A percentile compares a stretch with the other conserved stretches of the same genome.
These are phyloP conservation scores for Zaprionus kolodkinae DNA, from an alignment of 1,140 invertebrate genomes.

Conservation along the genomic window DNA sequence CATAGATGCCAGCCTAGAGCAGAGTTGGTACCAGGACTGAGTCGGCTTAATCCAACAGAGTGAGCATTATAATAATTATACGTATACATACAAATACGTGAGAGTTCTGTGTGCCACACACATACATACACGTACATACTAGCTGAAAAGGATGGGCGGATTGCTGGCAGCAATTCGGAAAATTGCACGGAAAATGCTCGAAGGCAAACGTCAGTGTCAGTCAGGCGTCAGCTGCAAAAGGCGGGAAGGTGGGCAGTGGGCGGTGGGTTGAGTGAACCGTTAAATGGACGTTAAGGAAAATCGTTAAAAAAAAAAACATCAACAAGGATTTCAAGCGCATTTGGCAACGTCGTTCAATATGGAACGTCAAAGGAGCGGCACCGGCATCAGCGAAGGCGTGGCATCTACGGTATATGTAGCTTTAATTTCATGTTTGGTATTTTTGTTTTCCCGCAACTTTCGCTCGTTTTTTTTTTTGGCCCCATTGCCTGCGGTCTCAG, in stretches of 20 bases:
- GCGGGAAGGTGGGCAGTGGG: neutral
- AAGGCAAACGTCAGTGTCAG: constrained; percentile 39
- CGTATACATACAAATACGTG: constrained; percentile 27
- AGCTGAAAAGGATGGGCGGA: constrained; percentile 1
- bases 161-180: constrained; percentile 32
- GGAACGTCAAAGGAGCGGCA: neutral
- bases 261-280: constrained; percentile 33
- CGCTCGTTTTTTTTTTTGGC: constrained; percentile 6
- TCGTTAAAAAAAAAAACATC: constrained; percentile 58
- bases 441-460: constrained; percentile 23
- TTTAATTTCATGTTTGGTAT: constrained; percentile 26
- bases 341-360: neutral
- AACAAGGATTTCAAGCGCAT: constrained; percentile 50
- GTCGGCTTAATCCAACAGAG: constrained; percentile 56
- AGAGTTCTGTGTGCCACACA: neutral
- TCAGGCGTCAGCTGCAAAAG: constrained; percentile 17
- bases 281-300: constrained; percentile 39
- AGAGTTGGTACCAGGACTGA: constrained; percentile 7
- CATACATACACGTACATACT: neutral
- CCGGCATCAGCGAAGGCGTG: neutral
- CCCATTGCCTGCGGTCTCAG: constrained; percentile 32
- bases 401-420: constrained; percentile 9
- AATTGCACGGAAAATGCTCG: constrained; percentile 57
- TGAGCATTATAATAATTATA: constrained; percentile 73
- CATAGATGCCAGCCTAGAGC: constrained; percentile 4